A percentile compares a stretch with the other conserved stretches of the same genome.
Conservation (phyloP, 2,888 invertebrate genomes). For the Pachydiplax longipennis region DNA sequence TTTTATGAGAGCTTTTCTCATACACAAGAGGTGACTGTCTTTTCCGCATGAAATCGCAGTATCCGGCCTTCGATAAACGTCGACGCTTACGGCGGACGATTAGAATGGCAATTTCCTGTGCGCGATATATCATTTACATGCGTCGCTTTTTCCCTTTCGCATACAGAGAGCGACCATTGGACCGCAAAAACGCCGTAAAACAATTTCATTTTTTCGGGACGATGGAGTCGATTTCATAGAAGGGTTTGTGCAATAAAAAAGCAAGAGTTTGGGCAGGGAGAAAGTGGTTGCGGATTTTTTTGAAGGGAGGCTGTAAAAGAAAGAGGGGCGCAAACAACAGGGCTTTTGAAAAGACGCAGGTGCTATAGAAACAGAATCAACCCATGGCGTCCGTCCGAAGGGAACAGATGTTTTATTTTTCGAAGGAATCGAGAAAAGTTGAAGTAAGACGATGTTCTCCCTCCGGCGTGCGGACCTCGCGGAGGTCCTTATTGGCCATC, state of each 20-base stretch:
- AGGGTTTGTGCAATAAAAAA: neutral
- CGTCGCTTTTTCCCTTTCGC: neutral
- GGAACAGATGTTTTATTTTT: conserved; percentile 1
- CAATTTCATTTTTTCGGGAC: neutral
- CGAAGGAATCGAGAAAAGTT: neutral
- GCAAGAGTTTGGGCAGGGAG: neutral
- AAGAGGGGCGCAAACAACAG: neutral
- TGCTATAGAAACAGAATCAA: neutral
- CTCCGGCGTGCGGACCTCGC: neutral
- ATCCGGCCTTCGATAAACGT: neutral
- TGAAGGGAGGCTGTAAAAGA: neutral
- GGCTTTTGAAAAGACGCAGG: neutral
- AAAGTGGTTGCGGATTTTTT: neutral
- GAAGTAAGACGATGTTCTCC: neutral
- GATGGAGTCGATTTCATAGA: neutral
- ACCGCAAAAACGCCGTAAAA: neutral
- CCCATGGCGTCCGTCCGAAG: neutral
- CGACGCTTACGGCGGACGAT: neutral
- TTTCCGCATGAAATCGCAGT: neutral
- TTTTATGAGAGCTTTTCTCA: too few species aligned
- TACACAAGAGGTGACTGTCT: too few species aligned
- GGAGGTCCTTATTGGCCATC: neutral
- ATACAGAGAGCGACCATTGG: neutral
- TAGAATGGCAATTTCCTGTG: neutral
- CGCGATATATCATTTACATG: neutral